Evolutionary conservation across 2,888 invertebrate genomes (phyloP), one percentile per base, ranked within the genome.

Genomic region (Thera obeliscata): DNA sequence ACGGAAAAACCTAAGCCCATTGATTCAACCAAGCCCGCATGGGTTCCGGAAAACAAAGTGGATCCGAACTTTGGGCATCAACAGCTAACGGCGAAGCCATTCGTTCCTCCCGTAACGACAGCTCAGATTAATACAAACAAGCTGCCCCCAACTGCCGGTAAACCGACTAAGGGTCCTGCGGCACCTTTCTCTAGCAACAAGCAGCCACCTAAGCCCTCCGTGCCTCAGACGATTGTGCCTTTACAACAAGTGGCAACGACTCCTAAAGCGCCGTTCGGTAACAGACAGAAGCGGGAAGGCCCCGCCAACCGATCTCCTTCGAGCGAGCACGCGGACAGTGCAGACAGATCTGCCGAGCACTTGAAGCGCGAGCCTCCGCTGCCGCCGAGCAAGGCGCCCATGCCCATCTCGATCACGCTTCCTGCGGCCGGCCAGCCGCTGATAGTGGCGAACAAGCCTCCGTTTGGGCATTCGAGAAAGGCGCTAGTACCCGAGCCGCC

Each of bases 361-460:
- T 60, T 76, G 0, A 92, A 91, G 67, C 89, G 90, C 22, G 90
- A 89, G 66, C 87, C 91, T 59, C 87, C 90, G 1, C 78, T 89
- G 57, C 89, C 92, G 72, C 86, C 93, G 4, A 93, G 93, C 78
- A 93, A 93, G 74, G 92, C 89, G 2, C 93, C 88, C 36, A 94
- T 91, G 90, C 91, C 93, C 9, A 93, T 92, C 61, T 90, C 91
- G n/a, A 94, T 94, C 52, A 94, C 93, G n/a, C 77, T 91, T 43
- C 87, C 88, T 75, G 85, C 85, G 6, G 91, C 83, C 71, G 94
- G 89, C 0, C 89, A 87, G 43, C 90, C 94, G 12, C 84, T 94
- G 69, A 94, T 94, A 55, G 94, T 94, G 49, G 87, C 87, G 0
- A 91, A 91, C 78, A 93, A 94, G 70, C 88, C 91, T 0, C 93